Percentiles rank a stretch among this genome's conserved stretches.
These are phyloP conservation scores for Sinotaia quadrata DNA, from an alignment of 2,888 invertebrate genomes.

Conservation along the genomic window DNA sequence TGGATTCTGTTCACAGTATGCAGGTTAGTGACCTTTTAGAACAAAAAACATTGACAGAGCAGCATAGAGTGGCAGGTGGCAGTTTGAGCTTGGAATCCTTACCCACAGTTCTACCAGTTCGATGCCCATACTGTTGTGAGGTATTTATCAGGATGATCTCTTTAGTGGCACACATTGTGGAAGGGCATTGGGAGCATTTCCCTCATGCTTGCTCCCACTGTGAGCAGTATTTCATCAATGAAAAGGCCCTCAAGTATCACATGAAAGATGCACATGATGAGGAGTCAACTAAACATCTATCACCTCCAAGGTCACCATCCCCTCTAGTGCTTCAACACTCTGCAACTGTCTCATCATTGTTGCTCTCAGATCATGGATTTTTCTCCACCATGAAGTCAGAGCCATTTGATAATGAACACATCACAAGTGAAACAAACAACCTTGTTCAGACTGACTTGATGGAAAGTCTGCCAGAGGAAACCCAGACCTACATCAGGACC, in stretches of 20 bases:
- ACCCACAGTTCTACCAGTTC: background rate
- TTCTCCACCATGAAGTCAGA: background rate
- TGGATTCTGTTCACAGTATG: background rate
- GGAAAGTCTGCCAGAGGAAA: background rate
- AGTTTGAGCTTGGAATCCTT: too few relatives aligned
- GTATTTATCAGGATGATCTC: background rate
- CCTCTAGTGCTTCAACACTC: background rate
- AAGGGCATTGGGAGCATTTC: background rate
- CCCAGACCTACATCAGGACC: background rate
- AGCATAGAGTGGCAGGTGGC: background rate
- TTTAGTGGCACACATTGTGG: constrained; percentile 1
- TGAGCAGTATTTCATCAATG: background rate
- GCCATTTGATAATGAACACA: background rate
- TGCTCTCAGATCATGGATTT: too few relatives aligned
- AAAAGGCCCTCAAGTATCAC: background rate
- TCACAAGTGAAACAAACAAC: background rate
- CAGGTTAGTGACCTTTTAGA: background rate
- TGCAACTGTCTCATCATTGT: background rate
- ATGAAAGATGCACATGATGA: background rate
- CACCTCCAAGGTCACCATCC: background rate
- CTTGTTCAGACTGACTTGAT: background rate
- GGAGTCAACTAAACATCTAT: background rate
- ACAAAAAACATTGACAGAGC: background rate
- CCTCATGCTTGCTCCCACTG: constrained; percentile 1
- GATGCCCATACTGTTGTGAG: background rate